These are phyloP conservation scores for Strongylocentrotus purpuratus DNA, from an alignment of 35 echinoderm and acorn worm species.

Conservation along the genomic window DNA sequence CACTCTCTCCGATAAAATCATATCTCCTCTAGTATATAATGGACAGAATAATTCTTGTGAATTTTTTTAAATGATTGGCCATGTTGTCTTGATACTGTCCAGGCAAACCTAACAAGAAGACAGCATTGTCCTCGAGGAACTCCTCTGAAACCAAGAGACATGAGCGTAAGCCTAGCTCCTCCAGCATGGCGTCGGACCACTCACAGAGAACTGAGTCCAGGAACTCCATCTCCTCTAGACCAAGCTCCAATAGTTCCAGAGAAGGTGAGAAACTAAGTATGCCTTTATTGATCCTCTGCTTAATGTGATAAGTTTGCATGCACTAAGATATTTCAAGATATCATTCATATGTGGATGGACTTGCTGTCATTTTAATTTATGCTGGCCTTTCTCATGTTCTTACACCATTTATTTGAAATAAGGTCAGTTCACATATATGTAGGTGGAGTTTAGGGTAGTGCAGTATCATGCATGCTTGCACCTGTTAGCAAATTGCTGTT, in stretches of 20 bases:
- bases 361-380: neutral
- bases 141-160: slow-evolving; percentile 42
- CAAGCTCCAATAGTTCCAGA: slow-evolving; percentile 70
- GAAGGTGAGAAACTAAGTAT: slow-evolving; percentile 66
- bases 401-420: neutral
- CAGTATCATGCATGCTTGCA: neutral
- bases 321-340: neutral
- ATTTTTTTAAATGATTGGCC: neutral
- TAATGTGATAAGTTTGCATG: neutral
- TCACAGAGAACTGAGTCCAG: slow-evolving; percentile 78
- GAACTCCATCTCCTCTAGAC: slow-evolving; percentile 69
- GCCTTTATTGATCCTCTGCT: neutral
- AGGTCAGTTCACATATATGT: neutral
- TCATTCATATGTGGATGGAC: neutral
- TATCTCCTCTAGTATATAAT: neutral
- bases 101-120: slow-evolving; percentile 70
- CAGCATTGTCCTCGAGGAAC: slow-evolving; percentile 48
- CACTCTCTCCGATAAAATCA: neutral
- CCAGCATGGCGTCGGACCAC: slow-evolving; percentile 75
- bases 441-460: neutral
- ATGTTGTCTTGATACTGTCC: neutral
- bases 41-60: no score
- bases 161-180: slow-evolving; percentile 84
- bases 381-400: neutral
- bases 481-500: neutral